Evolutionary conservation across 2,797 vertebrate genomes (phyloP).

Genomic region (Acrossocheilus wenchowensis): DNA sequence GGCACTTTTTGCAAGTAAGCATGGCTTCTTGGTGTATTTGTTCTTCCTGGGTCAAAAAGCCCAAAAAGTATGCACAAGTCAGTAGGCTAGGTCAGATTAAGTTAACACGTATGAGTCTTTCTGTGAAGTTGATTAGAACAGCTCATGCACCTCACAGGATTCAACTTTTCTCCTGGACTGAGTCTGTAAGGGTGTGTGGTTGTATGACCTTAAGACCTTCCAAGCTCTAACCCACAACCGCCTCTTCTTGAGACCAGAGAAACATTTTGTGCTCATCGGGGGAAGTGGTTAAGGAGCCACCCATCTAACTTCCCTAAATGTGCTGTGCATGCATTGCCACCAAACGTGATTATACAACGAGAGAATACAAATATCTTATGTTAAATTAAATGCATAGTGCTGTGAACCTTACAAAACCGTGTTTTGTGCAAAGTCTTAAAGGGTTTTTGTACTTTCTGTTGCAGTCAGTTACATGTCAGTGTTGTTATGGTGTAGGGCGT

Average conservation of each 20-base stretch:
- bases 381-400: not conserved
- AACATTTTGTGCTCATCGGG: not conserved
- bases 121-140: not conserved
- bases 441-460: not conserved
- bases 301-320: conserved; percentile 8
- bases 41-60: not conserved
- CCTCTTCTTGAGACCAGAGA: not conserved
- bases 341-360: not conserved
- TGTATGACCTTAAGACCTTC: conserved; percentile 23
- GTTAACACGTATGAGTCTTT: not conserved
- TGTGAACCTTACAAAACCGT: not conserved
- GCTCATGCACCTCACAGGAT: not conserved
- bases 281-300: conserved; percentile 30
- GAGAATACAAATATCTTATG: not conserved
- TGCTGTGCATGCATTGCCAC: not conserved
- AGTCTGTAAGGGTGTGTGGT: not conserved
- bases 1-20: not conserved
- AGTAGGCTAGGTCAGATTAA: not conserved
- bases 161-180: not conserved
- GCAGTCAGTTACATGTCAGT: not conserved
- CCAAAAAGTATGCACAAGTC: not conserved
- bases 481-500: conserved; percentile 8
- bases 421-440: not conserved
- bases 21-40: not conserved
- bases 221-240: not conserved